These are phyloP conservation scores for Vanacampus margaritifer DNA, from an alignment of 2,113 vertebrate genomes.

Conservation along the genomic window DNA sequence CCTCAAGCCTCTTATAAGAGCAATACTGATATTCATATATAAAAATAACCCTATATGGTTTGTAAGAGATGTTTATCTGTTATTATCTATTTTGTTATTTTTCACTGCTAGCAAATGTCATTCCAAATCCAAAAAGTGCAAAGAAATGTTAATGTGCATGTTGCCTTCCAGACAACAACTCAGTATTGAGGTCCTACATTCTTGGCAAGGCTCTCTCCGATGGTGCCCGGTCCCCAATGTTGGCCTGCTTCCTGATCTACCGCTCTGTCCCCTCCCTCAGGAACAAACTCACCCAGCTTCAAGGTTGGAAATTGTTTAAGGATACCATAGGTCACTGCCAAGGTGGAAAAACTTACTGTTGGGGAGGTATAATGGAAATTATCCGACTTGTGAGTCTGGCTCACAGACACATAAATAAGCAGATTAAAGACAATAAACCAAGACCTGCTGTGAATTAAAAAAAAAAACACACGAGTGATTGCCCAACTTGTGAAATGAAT, in stretches of 20 bases:
- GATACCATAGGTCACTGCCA: neutral
- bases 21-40: neutral
- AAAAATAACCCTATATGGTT: neutral
- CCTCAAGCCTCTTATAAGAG: neutral
- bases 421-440: neutral
- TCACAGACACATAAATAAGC: too few relatives aligned
- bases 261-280: constrained; percentile 81
- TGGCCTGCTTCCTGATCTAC: constrained; percentile 91
- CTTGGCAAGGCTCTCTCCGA: constrained; percentile 69
- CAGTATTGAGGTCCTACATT: constrained; percentile 78
- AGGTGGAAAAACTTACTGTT: too few relatives aligned
- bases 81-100: neutral
- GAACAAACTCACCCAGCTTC: constrained; percentile 73
- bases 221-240: constrained; percentile 68
- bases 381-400: too few relatives aligned
- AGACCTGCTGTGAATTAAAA: neutral
- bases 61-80: neutral
- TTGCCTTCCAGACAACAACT: constrained; percentile 75
- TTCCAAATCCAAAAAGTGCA: neutral
- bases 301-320: constrained; percentile 70
- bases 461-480: too few relatives aligned
- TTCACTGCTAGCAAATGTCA: neutral
- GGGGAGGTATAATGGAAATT: too few relatives aligned
- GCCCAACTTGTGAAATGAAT: too few relatives aligned
- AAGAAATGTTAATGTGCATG: neutral